Conservation (phyloP, 2,797 vertebrate species). For the Pithecia hirsuta region DNA sequence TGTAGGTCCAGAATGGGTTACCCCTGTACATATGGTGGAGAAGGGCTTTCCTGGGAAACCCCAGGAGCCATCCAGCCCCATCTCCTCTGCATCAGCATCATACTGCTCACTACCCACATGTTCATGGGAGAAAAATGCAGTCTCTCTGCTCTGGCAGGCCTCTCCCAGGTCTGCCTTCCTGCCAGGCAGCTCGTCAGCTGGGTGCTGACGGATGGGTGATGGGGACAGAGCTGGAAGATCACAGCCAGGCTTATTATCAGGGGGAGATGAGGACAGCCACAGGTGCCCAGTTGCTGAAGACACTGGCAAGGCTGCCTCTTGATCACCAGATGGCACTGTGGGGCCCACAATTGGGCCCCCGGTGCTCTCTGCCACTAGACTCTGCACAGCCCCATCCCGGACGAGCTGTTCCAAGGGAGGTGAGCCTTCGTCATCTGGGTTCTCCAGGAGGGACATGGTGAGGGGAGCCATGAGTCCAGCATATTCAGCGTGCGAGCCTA, state of each 20-base stretch:
- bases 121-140: not conserved
- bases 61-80: not conserved
- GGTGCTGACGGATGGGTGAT: not conserved
- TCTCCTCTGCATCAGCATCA: conserved; percentile 52
- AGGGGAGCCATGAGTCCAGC: conserved; percentile 79
- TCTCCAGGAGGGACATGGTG: conserved; percentile 80
- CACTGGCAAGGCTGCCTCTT: not conserved
- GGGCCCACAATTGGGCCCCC: conserved; percentile 54
- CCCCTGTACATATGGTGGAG: not conserved
- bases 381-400: fast-evolving
- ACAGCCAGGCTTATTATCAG: conserved; percentile 8
- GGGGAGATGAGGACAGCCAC: conserved; percentile 51
- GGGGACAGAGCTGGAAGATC: not conserved
- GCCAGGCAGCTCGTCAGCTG: not conserved
- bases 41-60: conserved; percentile 31
- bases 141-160: not conserved
- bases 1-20: fast-evolving
- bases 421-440: conserved; percentile 23
- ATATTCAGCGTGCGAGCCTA: conserved; percentile 56
- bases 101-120: not conserved
- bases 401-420: not conserved
- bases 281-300: not conserved
- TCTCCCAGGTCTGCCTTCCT: not conserved
- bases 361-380: conserved; percentile 49
- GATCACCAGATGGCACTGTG: not conserved